Evolutionary conservation across 92 coral and sea anemone species (phyloP), one percentile per base, ranked within the genome.

Genomic region (Actinostola sp.): DNA sequence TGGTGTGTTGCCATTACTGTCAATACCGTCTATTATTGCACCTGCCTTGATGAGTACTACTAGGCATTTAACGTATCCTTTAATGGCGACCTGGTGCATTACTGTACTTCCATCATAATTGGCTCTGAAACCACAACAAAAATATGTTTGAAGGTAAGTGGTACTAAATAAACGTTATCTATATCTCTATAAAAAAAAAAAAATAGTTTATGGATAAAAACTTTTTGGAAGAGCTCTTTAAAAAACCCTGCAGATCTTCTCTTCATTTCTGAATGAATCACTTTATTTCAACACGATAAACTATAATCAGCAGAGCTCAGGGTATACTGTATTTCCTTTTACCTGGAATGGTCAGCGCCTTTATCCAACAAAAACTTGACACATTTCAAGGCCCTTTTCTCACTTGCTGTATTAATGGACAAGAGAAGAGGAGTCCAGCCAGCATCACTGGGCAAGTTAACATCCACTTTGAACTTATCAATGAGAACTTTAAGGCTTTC

Each of bases 301-400:
- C n/a, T n/a, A n/a, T n/a, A n/a, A n/a, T n/a, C n/a, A n/a, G n/a
- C n/a, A n/a, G n/a, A n/a, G n/a, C n/a, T n/a, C n/a, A n/a, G n/a
- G n/a, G n/a, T n/a, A n/a, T n/a, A n/a, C n/a, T n/a, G n/a, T n/a
- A n/a, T n/a, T n/a, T n/a, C n/a, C 41, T 28, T 89, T 80, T 70
- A 95, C 99, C 82, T 79, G 50, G 99, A 91, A 8, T 93, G 95
- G 72, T 95, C 97, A 63, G 97, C 99, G 17, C 99, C 99, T 29
- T 81, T 89, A 9, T 82, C 85, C 70, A 95, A 52, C 43, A 95
- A 81, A 61, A 79, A 95, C 13, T 45, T 69, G 12, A 91, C 83
- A 73, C 99, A 95, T 62, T 78, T 92, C 26, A 91, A 14, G 4
- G 97, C 84, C 53, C 67, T 78, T 46, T 80, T 91, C 67, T 89